These are phyloP conservation scores for Lepidocolaptes lacrymiger DNA, from an alignment of 2,797 vertebrate genomes.

Conservation along the genomic window DNA sequence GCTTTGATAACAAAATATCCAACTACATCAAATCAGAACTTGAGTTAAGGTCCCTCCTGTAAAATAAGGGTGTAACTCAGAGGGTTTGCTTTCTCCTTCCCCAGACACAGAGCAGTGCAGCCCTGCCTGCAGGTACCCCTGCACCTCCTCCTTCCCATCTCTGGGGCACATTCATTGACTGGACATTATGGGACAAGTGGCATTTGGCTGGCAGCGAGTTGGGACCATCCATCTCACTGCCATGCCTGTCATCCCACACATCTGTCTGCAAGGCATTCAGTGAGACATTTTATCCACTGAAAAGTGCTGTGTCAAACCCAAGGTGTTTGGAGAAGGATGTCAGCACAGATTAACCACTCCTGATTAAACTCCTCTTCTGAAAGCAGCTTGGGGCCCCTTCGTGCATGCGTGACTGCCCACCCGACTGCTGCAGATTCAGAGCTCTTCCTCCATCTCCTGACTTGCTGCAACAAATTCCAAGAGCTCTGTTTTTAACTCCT, in stretches of 20 bases:
- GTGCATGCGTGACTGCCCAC: rapidly evolving
- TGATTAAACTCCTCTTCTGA: neutral
- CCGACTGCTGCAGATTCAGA: neutral
- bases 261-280: neutral
- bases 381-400: neutral
- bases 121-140: neutral
- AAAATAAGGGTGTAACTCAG: neutral
- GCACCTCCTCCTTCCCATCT: neutral
- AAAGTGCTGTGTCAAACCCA: neutral
- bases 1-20: neutral
- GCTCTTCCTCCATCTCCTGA: neutral
- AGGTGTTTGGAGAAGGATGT: conserved; percentile 28
- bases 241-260: neutral
- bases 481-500: neutral
- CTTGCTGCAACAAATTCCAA: neutral
- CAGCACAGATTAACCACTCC: neutral
- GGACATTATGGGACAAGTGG: neutral
- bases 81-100: neutral
- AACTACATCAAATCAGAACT: neutral
- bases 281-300: neutral
- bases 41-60: neutral
- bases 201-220: neutral
- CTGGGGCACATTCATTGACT: rapidly evolving
- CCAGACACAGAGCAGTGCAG: neutral
- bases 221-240: neutral